Evolutionary conservation across 2,888 invertebrate species (phyloP).

Genomic region (Andrena flavipes): DNA sequence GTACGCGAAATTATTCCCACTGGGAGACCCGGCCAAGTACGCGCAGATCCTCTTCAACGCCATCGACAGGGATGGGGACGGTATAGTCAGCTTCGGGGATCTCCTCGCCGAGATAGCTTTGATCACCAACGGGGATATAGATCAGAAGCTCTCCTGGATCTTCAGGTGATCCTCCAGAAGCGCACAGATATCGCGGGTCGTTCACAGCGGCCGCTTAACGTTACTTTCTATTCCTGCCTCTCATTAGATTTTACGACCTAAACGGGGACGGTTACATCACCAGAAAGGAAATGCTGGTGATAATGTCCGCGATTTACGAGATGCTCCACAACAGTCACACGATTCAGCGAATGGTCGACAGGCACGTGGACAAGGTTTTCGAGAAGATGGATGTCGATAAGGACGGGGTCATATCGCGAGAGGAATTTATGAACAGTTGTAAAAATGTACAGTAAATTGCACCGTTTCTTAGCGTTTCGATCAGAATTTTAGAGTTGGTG

Average conservation of each 20-base stretch:
- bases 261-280: slow-evolving; percentile 81
- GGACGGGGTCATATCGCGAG: slow-evolving; percentile 79
- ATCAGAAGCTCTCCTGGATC: slow-evolving; percentile 80
- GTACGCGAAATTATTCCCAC: slow-evolving; percentile 80
- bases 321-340: slow-evolving; percentile 75
- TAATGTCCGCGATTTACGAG: slow-evolving; percentile 80
- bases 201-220: not conserved
- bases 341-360: slow-evolving; percentile 70
- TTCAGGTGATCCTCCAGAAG: slow-evolving; percentile 72
- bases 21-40: slow-evolving; percentile 79
- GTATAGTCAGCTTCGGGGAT: slow-evolving; percentile 78
- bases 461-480: not conserved
- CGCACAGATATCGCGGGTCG: not conserved
- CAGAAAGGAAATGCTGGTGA: slow-evolving; percentile 77
- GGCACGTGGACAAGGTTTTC: slow-evolving; percentile 79
- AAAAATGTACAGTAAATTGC: slow-evolving; percentile 75
- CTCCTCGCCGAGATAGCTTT: slow-evolving; percentile 73
- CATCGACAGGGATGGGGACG: slow-evolving; percentile 79
- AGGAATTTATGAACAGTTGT: slow-evolving; percentile 79
- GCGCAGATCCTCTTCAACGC: slow-evolving; percentile 80
- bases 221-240: slow-evolving; percentile 34
- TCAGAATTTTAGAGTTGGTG: not conserved
- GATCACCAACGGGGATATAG: slow-evolving; percentile 76
- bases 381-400: slow-evolving; percentile 79
- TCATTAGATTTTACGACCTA: slow-evolving; percentile 78